These are phyloP conservation scores for Rhingia campestris DNA, from an alignment of 2,888 invertebrate species.

Conservation along the genomic window DNA sequence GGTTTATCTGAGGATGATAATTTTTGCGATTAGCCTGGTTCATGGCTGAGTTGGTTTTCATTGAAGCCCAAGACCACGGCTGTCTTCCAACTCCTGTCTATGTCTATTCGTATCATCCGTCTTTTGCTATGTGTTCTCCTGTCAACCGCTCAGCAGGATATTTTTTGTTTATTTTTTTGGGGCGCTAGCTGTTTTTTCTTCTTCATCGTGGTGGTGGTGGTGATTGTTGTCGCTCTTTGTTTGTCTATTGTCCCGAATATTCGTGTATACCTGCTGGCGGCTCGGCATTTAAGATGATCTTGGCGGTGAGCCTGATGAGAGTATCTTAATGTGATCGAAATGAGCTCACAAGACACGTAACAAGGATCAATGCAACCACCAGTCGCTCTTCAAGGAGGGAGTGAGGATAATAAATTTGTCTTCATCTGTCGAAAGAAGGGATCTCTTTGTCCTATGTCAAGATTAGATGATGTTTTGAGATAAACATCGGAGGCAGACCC, in stretches of 20 bases:
- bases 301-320: constrained; percentile 36
- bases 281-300: constrained; percentile 28
- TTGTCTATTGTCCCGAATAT: constrained; percentile 40
- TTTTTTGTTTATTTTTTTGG: constrained; percentile 17
- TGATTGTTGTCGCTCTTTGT: constrained; percentile 19
- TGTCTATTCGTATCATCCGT: constrained; percentile 57
- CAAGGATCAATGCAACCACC: constrained; percentile 41
- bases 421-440: constrained; percentile 70
- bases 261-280: constrained; percentile 47
- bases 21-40: constrained; percentile 71
- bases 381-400: constrained; percentile 20
- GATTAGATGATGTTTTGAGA: constrained; percentile 74
- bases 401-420: constrained; percentile 73
- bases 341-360: constrained; percentile 56
- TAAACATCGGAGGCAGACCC: constrained; percentile 63
- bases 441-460: constrained; percentile 59
- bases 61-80: constrained; percentile 66
- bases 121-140: constrained; percentile 25
- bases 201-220: constrained; percentile 28
- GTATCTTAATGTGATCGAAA: constrained; percentile 71
- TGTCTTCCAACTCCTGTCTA: constrained; percentile 54
- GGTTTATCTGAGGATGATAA: constrained; percentile 72
- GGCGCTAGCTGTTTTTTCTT: constrained; percentile 63
- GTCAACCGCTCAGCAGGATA: constrained; percentile 65
- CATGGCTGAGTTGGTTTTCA: constrained; percentile 48